phyloP scores from a whole-genome alignment of 2,797 vertebrate species.

The Protonibea diacanthus region DNA sequence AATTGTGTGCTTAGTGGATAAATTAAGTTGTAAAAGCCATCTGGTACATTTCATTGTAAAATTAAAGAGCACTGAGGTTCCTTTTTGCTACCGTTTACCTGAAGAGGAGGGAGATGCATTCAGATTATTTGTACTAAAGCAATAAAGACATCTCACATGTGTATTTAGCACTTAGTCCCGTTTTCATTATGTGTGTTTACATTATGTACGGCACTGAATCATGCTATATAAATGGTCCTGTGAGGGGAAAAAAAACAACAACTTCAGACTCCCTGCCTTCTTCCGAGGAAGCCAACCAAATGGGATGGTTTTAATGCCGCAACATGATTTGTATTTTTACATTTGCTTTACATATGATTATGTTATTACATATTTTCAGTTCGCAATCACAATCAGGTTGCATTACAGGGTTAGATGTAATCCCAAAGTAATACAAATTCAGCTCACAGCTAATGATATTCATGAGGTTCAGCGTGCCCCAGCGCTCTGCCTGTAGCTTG shows the following conservation, averaged over 20 bases:
- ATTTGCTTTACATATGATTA: conserved; percentile 86
- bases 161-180: conserved; percentile 30
- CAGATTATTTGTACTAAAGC: conserved; percentile 23
- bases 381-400: conserved; percentile 80
- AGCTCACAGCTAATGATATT: conserved; percentile 83
- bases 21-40: conserved; percentile 78
- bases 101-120: conserved; percentile 43
- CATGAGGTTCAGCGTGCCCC: conserved; percentile 78
- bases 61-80: conserved; percentile 53
- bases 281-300: conserved; percentile 56
- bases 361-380: conserved; percentile 78
- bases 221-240: conserved; percentile 46
- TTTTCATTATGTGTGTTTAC: conserved; percentile 47
- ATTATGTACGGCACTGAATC: conserved; percentile 37
- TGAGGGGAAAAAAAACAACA: conserved; percentile 17
- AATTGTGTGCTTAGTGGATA: conserved; percentile 78
- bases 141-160: conserved; percentile 46
- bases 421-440: conserved; percentile 83
- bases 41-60: conserved; percentile 69
- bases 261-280: conserved; percentile 40
- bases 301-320: conserved; percentile 69
- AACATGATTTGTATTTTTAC: conserved; percentile 82
- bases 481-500: conserved; percentile 74
- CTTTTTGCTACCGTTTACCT: conserved; percentile 48
- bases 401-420: conserved; percentile 83